A percentile compares a stretch with the other conserved stretches of the same genome.
Conservation (phyloP, 2,888 invertebrate species). For the Dioctria linearis region DNA sequence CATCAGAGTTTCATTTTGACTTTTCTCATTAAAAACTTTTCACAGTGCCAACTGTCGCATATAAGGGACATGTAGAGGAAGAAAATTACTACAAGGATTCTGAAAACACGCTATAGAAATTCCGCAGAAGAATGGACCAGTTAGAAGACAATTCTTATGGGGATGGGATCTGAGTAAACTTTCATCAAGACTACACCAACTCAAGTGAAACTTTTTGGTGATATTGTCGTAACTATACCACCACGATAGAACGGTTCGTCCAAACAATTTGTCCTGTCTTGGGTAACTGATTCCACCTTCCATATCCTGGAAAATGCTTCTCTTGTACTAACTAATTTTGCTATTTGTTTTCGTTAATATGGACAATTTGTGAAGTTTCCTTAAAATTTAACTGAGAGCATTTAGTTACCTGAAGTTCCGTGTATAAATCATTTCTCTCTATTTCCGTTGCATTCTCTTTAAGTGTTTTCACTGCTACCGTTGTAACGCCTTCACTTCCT, state of each 20-base stretch:
- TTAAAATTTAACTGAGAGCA: slow-evolving; percentile 12
- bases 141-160: background rate
- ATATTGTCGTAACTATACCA: background rate
- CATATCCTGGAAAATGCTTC: background rate
- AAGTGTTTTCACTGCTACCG: slow-evolving; percentile 95
- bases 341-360: slow-evolving; percentile 24
- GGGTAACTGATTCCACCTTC: background rate
- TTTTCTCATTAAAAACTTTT: slow-evolving; percentile 61
- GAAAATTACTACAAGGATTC: background rate
- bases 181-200: slow-evolving; percentile 7
- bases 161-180: slow-evolving; percentile 16
- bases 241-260: background rate
- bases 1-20: slow-evolving; percentile 56
- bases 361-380: slow-evolving; percentile 24
- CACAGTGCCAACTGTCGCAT: slow-evolving; percentile 40
- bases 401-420: slow-evolving; percentile 78
- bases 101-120: background rate
- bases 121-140: background rate
- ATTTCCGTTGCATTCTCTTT: slow-evolving; percentile 93
- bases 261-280: background rate
- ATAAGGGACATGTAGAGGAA: background rate
- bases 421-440: slow-evolving; percentile 88
- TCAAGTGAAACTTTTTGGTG: slow-evolving; percentile 14
- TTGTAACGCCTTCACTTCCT: slow-evolving; percentile 78
- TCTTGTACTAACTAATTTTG: slow-evolving; percentile 1